Conservation (phyloP, 2,888 invertebrate genomes). For the Pyrocoelia pectoralis region DNA sequence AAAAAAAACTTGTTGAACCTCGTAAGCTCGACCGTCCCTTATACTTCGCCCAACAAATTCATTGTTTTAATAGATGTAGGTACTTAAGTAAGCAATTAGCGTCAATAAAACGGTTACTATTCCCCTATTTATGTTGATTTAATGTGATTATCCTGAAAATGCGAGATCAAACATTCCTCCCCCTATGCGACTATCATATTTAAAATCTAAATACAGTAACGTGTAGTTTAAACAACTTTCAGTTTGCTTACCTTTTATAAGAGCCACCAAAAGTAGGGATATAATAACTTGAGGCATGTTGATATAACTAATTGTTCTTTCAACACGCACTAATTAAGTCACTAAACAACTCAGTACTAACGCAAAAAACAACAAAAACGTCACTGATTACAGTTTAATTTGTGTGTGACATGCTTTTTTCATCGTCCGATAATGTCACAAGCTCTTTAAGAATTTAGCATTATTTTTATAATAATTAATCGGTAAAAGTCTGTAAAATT, state of each 20-base stretch:
- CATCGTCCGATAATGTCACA: constrained; percentile 12
- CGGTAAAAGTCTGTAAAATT: no score
- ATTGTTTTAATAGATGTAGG: no score
- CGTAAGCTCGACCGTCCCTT: no score
- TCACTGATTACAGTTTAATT: constrained; percentile 32
- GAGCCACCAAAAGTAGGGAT: constrained; percentile 7
- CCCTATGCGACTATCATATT: no score
- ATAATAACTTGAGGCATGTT: constrained; percentile 16
- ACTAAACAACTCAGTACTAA: constrained; percentile 14
- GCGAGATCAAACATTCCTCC: no score
- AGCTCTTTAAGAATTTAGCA: constrained; percentile 5
- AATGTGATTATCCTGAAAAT: no score
- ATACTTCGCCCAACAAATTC: no score
- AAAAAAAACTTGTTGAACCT: no score
- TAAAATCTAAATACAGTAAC: constrained; percentile 10
- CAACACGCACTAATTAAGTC: constrained; percentile 17
- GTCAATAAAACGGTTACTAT: no score
- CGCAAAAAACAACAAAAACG: no score
- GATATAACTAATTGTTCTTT: background rate
- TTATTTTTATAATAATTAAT: background rate
- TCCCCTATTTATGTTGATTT: no score
- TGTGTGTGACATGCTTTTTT: constrained; percentile 5
- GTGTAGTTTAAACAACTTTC: background rate
- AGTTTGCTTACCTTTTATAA: constrained; percentile 25
- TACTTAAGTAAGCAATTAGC: no score